phyloP scores from a whole-genome alignment of 2,888 invertebrate genomes.

The Erannis defoliaria region DNA sequence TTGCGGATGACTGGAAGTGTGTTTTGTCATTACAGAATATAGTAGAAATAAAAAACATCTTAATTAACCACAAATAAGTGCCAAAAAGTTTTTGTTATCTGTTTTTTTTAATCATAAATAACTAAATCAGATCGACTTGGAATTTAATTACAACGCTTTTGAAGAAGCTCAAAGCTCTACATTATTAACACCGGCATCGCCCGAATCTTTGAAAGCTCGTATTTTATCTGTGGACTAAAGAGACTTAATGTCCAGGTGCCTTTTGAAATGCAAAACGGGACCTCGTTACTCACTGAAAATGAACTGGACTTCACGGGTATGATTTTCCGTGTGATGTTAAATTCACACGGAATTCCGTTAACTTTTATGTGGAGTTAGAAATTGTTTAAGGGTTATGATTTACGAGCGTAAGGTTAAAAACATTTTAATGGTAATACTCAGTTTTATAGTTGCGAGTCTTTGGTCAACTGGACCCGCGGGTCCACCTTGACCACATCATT shows the following conservation, averaged over 20 bases:
- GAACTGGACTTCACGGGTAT: neutral
- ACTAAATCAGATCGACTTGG: too few species aligned
- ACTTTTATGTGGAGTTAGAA: neutral
- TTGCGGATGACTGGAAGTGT: too few species aligned
- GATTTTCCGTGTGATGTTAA: neutral
- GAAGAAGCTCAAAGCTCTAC: conserved; percentile 17
- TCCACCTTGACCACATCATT: too few species aligned
- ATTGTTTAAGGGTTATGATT: neutral
- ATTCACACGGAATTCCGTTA: neutral
- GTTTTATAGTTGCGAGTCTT: too few species aligned
- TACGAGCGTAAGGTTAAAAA: neutral
- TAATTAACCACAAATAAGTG: too few species aligned
- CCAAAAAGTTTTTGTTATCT: too few species aligned
- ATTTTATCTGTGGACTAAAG: conserved; percentile 10
- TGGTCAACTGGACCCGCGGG: too few species aligned
- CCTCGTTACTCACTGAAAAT: neutral
- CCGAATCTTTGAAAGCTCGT: conserved; percentile 12
- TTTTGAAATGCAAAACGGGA: conserved; percentile 43
- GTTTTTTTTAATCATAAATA: too few species aligned
- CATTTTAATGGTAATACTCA: neutral
- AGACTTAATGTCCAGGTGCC: conserved; percentile 9
- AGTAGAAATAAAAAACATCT: too few species aligned
- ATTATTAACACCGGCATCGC: conserved; percentile 5
- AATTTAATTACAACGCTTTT: too few species aligned
- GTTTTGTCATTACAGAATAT: too few species aligned